Conservation (phyloP, 2,888 invertebrate genomes). For the Labia minor region DNA sequence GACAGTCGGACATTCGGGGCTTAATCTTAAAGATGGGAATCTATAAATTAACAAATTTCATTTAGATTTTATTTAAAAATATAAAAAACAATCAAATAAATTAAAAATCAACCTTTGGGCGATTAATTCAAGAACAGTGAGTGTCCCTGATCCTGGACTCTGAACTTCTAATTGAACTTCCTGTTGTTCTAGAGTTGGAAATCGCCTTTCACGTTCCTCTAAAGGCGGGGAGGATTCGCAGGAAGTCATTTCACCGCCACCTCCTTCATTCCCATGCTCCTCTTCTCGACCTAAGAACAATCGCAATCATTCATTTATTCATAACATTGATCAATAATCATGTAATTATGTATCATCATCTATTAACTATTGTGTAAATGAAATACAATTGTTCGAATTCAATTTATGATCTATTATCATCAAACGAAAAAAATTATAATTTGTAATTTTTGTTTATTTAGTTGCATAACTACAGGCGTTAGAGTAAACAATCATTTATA, state of each 20-base stretch:
- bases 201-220: constrained; percentile 28
- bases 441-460: too few relatives aligned
- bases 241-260: constrained; percentile 41
- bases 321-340: too few relatives aligned
- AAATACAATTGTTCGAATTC: too few relatives aligned
- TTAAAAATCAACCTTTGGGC: constrained; percentile 58
- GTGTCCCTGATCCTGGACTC: constrained; percentile 34
- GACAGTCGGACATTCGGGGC: constrained; percentile 36
- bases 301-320: constrained; percentile 30
- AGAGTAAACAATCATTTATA: too few relatives aligned
- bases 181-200: constrained; percentile 31
- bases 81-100: constrained; percentile 17
- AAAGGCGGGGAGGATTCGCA: constrained; percentile 23
- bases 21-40: constrained; percentile 56
- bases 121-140: constrained; percentile 66
- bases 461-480: too few relatives aligned
- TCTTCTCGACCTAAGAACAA: constrained; percentile 40
- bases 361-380: too few relatives aligned
- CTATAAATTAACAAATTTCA: constrained; percentile 36
- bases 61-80: constrained; percentile 27
- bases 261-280: constrained; percentile 40
- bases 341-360: too few relatives aligned
- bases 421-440: too few relatives aligned
- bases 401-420: too few relatives aligned
- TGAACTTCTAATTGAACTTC: constrained; percentile 23